A percentile compares a stretch with the other conserved stretches of the same genome.
phyloP scores from a whole-genome alignment of 2,797 vertebrate species.

The Hydrolagus colliei region DNA sequence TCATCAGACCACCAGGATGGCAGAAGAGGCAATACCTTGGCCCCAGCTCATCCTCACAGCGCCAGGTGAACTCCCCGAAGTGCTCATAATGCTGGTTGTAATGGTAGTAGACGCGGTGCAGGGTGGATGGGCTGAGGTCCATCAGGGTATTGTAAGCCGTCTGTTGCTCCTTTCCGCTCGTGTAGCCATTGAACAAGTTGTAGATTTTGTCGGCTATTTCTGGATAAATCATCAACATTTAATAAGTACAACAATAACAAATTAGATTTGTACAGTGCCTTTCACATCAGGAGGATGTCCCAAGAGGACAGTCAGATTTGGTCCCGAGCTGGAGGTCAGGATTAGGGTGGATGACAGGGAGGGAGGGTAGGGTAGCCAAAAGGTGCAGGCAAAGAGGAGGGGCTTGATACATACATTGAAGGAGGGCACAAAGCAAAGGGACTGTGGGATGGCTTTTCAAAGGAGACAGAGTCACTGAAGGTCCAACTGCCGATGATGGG shows the following conservation, averaged over 20 bases:
- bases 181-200: constrained; percentile 96
- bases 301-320: no score
- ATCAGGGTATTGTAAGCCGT: constrained; percentile 94
- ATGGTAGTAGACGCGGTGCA: constrained; percentile 91
- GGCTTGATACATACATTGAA: no score
- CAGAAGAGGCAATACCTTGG: constrained; percentile 69
- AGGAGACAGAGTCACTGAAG: no score
- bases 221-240: constrained; percentile 46
- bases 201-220: constrained; percentile 98
- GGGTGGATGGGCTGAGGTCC: constrained; percentile 84
- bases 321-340: no score
- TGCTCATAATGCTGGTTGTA: constrained; percentile 96
- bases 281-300: no score
- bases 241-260: background rate
- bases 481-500: no score
- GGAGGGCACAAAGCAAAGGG: no score
- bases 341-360: no score
- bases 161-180: constrained; percentile 95
- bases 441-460: no score
- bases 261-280: no score
- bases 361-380: no score
- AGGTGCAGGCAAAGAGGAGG: no score
- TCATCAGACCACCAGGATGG: background rate
- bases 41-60: constrained; percentile 92
- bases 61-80: constrained; percentile 97